A percentile compares a stretch with the other conserved stretches of the same genome.
These are phyloP conservation scores for Trisateles emortualis DNA, from an alignment of 2,888 invertebrate genomes.

Conservation along the genomic window DNA sequence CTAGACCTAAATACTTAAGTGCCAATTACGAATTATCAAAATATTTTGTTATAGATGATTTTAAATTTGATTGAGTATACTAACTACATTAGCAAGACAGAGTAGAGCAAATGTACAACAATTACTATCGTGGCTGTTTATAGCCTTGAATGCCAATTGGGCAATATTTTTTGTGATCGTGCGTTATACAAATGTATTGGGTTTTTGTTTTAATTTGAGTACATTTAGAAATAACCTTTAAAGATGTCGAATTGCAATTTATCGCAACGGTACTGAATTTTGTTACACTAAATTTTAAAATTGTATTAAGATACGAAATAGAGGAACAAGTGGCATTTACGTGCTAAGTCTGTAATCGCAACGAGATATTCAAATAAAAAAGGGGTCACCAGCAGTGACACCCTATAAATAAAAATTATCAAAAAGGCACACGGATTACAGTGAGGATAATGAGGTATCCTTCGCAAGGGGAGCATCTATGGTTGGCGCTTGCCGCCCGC, in stretches of 20 bases:
- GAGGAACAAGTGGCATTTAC: constrained; percentile 32
- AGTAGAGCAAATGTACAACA: constrained; percentile 40
- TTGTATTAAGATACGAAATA: neutral
- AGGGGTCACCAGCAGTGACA: constrained; percentile 64
- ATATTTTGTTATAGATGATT: constrained; percentile 42
- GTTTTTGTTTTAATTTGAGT: constrained; percentile 35
- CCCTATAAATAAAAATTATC: constrained; percentile 80
- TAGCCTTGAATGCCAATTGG: constrained; percentile 66
- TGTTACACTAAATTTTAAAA: neutral
- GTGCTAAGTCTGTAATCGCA: constrained; percentile 34
- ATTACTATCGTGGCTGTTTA: constrained; percentile 40
- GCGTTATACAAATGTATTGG: constrained; percentile 41
- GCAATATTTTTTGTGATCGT: constrained; percentile 51
- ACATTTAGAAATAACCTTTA: constrained; percentile 32
- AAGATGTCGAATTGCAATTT: constrained; percentile 18
- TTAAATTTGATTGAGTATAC: constrained; percentile 43
- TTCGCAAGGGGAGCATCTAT: constrained; percentile 74
- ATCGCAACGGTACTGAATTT: constrained; percentile 8
- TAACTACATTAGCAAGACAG: constrained; percentile 46
- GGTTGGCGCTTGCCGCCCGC: constrained; percentile 68
- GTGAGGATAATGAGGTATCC: constrained; percentile 85
- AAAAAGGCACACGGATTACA: constrained; percentile 83
- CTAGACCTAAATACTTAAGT: constrained; percentile 48
- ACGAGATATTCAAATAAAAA: constrained; percentile 61
- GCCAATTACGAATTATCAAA: constrained; percentile 45